Evolutionary conservation across 2,888 invertebrate genomes (phyloP).

Genomic region (Parnassius mnemosyne): DNA sequence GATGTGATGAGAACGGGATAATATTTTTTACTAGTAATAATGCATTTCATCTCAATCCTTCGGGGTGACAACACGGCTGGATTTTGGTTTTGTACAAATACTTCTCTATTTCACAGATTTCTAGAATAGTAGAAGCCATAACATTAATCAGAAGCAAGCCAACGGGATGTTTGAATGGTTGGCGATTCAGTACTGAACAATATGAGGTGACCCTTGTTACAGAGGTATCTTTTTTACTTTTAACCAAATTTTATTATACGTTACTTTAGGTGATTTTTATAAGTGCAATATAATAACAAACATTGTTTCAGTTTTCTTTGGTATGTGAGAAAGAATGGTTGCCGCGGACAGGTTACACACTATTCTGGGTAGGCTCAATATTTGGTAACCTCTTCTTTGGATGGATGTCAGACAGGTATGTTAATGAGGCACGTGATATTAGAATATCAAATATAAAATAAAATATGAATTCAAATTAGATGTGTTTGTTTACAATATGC

Average conservation of each 20-base stretch:
- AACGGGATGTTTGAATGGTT: constrained; percentile 77
- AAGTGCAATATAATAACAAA: constrained; percentile 45
- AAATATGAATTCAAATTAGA: too few relatives aligned
- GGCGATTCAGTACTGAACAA: constrained; percentile 82
- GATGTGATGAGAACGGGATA: too few relatives aligned
- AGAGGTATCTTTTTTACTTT: constrained; percentile 56
- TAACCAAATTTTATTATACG: not conserved
- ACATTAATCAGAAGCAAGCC: constrained; percentile 53
- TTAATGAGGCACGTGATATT: not conserved
- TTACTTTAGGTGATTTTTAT: not conserved
- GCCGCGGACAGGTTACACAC: constrained; percentile 82
- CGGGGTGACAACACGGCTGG: too few relatives aligned
- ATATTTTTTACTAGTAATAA: too few relatives aligned
- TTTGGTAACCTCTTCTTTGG: constrained; percentile 85
- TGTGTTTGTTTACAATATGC: too few relatives aligned
- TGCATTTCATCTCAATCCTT: too few relatives aligned
- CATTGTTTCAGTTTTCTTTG: constrained; percentile 76
- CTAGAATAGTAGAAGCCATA: constrained; percentile 49
- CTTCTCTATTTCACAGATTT: constrained; percentile 41
- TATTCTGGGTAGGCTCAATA: constrained; percentile 85
- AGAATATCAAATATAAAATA: too few relatives aligned
- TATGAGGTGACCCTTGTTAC: constrained; percentile 84
- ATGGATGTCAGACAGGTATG: constrained; percentile 83
- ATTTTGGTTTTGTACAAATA: too few relatives aligned
- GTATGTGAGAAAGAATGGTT: constrained; percentile 83